Base-by-base conservation (phyloP, 2,888 invertebrate genomes). In the Daptonema setosum region DNA sequence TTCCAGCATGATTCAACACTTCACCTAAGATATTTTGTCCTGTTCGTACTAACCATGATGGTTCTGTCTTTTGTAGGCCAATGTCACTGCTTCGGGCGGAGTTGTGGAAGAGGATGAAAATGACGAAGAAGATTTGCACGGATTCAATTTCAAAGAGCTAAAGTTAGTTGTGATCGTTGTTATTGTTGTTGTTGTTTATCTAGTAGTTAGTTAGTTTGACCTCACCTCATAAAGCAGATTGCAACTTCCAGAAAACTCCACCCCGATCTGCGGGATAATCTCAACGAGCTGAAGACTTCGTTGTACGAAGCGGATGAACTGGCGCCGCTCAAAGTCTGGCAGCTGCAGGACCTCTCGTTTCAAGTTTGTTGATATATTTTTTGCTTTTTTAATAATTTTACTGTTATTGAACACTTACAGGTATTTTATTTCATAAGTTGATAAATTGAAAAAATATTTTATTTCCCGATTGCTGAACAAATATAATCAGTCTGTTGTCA, bases 221-320 rank as follows among this genome's bases (percentile, higher is more conserved):
- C n/a, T n/a, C n/a, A n/a, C n/a, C n/a, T n/a, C n/a, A 35, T 35
- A 17, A 35, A 35, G 35, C 35, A 35, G 17, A 35, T 11, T 35
- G 8, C 35, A 8, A 35, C 35, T 35, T 35, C 54, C 60, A 79
- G 79, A 65, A 73, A 73, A 58, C 71, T 80, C 22, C 78, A 80
- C 72, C 88, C 82, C 17, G 83, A 81, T 47, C 75, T 79, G 60
- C 80, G 76, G 59, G 80, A 78, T 0, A 79, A 86, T 1, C 73
- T 97, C 60, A 83, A 86, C 63, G 80, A 83, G 57, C 80, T 91
- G 64, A 80, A 82, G 56, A 80, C 80, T 48, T 81, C 84, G 67
- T 73, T 93, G 53, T 77, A 85, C 5, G 88, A 91, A 65, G 81
- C 83, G 24, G 85, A 85, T 65, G 93, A 95, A 74, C 78, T 97